Conservation (phyloP, 2,113 vertebrate species). For the Urocynchramus pylzowi region DNA sequence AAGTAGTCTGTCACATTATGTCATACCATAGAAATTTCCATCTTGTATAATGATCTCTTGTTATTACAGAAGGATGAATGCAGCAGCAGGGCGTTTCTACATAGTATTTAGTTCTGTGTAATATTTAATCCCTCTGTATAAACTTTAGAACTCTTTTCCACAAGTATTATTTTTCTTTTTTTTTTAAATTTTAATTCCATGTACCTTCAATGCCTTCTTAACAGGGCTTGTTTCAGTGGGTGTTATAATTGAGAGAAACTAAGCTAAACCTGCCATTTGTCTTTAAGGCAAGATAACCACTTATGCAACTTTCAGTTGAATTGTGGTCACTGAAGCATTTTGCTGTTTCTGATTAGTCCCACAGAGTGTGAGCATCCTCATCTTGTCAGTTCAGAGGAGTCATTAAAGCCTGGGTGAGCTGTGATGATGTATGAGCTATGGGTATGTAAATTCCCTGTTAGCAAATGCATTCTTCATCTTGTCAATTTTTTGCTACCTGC, state of each 20-base stretch:
- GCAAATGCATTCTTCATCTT: conserved; percentile 46
- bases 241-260: conserved; percentile 23
- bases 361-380: conserved; percentile 13
- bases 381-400: conserved; percentile 46
- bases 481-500: conserved; percentile 34
- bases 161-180: not conserved
- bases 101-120: not conserved
- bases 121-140: not conserved
- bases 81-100: not conserved
- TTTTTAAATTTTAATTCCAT: not conserved
- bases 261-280: not conserved
- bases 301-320: not conserved
- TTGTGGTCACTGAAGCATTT: conserved; percentile 61
- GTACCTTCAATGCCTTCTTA: not conserved
- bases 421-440: conserved; percentile 47
- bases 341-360: conserved; percentile 55
- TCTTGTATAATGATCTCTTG: not conserved
- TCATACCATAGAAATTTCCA: not conserved
- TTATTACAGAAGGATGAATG: not conserved
- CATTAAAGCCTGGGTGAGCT: conserved; percentile 42
- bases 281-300: conserved; percentile 9
- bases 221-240: not conserved
- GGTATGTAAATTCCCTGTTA: conserved; percentile 59
- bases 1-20: not conserved
- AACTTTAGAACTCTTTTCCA: not conserved